A percentile compares a stretch with the other conserved stretches of the same genome.
Evolutionary conservation across 2,888 invertebrate species (phyloP).

Genomic region (Acleris literana): DNA sequence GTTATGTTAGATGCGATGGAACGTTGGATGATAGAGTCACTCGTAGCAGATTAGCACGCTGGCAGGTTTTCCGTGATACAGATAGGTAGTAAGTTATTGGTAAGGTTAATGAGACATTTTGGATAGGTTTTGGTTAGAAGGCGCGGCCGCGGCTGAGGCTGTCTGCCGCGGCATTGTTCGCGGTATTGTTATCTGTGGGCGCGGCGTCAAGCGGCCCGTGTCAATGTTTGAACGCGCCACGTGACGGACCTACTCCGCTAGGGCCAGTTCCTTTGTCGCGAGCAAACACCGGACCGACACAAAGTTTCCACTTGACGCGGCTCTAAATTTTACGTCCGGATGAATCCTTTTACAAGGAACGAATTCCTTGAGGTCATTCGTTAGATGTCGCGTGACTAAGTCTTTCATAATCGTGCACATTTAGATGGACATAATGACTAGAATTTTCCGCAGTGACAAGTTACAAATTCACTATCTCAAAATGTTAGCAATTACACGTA

Average conservation of each 20-base stretch:
- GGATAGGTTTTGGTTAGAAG: conserved; percentile 35
- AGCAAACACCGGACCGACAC: conserved; percentile 50
- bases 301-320: conserved; percentile 37
- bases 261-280: conserved; percentile 51
- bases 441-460: no score
- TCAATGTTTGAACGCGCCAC: conserved; percentile 63
- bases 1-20: conserved; percentile 39
- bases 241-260: conserved; percentile 42
- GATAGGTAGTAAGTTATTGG: background rate
- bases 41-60: background rate
- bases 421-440: no score
- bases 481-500: no score
- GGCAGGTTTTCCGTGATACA: conserved; percentile 1
- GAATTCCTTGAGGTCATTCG: conserved; percentile 21
- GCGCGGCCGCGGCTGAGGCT: conserved; percentile 48
- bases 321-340: conserved; percentile 36
- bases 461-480: no score
- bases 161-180: conserved; percentile 55
- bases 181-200: conserved; percentile 71
- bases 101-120: conserved; percentile 6
- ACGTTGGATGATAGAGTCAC: background rate
- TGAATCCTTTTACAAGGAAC: conserved; percentile 41
- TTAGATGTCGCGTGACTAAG: conserved; percentile 10
- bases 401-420: no score
- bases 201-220: conserved; percentile 64